Conservation (phyloP, 2,797 vertebrate species). For the Liparis tanakae region DNA sequence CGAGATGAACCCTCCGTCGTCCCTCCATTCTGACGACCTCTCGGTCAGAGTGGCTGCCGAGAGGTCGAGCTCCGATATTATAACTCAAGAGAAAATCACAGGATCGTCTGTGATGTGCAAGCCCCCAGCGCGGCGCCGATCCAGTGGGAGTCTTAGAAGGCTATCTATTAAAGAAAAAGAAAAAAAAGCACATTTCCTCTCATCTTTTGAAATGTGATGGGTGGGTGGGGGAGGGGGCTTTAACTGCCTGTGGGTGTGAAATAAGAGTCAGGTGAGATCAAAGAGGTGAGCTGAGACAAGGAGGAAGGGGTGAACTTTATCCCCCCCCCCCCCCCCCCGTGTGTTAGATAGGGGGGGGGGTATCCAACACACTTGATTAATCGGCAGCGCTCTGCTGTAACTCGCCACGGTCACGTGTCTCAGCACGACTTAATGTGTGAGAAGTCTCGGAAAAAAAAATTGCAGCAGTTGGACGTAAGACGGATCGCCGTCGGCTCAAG, state of each 20-base stretch:
- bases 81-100: conserved; percentile 53
- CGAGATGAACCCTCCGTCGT: conserved; percentile 16
- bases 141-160: conserved; percentile 26
- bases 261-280: conserved; percentile 68
- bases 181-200: conserved; percentile 51
- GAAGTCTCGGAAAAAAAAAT: conserved; percentile 22
- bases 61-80: conserved; percentile 50
- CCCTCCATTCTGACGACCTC: conserved; percentile 21
- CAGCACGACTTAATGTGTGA: conserved; percentile 41
- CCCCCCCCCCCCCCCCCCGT: background rate
- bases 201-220: conserved; percentile 44
- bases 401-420: conserved; percentile 29
- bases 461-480: background rate
- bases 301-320: conserved; percentile 10
- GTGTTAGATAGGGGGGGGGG: too few species aligned
- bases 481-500: background rate
- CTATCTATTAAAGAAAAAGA: conserved; percentile 50
- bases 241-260: conserved; percentile 62
- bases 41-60: conserved; percentile 35
- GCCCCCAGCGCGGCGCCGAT: conserved; percentile 35
- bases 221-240: conserved; percentile 22
- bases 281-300: conserved; percentile 53
- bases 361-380: conserved; percentile 40
- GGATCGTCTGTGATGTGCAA: conserved; percentile 27
- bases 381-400: conserved; percentile 34